Base-by-base conservation (phyloP, 2,888 invertebrate genomes). In the Scaptodrosophila latifasciaeformis region DNA sequence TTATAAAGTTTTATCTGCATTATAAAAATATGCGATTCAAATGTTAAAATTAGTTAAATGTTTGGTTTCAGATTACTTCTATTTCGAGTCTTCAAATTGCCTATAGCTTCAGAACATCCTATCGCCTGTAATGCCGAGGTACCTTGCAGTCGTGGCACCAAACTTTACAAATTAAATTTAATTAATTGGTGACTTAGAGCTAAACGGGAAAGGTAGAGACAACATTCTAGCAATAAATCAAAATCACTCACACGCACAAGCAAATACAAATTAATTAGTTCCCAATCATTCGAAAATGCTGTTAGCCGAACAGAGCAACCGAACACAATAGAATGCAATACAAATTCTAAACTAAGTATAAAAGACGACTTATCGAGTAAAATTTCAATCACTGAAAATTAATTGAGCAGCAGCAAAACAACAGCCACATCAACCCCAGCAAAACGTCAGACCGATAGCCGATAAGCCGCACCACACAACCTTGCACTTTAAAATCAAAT, bases 341-440 rank as follows among this genome's bases (percentile, higher is more conserved):
- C 27, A 27, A 17, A 37, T 37, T 6, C 18, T 34, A 42, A 18
- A 10, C 21, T 19, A 39, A 39, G 39, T 18, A 12, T n/a, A 37
- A 17, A n/a, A n/a, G n/a, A n/a, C 17, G 37, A 40, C 59, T 67
- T 71, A 69, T 70, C 74, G 53, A 57, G 53, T 50, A 62, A 67
- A 68, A 68, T 67, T 75, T 59, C 64, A 77, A 76, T 68, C 70
- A 68, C 59, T 31, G 67, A 50, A 78, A 82, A 82, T 81, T 72
- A 77, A 81, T 82, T 79, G 71, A 74, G 67, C 64, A 61, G 58
- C 31, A 24, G 34, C 49, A 10, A 21, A 31, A 17, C 39, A 55
- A 19, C 39, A 21, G 12, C 53, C 42, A 49, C 46, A 17, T 35
- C 39, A 50, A 34, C 12, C 21, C 18, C 31, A 35, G 2, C 27